These are phyloP conservation scores for Peribatodes rhomboidaria DNA, from an alignment of 2,888 invertebrate genomes.

Conservation along the genomic window DNA sequence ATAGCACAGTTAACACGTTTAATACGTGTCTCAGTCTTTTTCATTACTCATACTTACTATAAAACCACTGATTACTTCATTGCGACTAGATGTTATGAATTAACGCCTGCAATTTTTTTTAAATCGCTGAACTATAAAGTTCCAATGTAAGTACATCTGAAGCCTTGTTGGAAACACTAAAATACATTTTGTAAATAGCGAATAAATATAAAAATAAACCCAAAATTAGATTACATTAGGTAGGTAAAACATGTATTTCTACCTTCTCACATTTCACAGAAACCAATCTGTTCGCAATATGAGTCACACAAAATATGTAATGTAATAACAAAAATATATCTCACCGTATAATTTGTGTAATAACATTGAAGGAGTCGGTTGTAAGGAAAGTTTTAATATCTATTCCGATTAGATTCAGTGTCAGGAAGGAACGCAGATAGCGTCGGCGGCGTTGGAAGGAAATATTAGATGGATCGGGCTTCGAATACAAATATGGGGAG, in stretches of 20 bases:
- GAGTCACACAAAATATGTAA: conserved; percentile 39
- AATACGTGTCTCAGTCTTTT: too few species aligned
- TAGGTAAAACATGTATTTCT: not conserved
- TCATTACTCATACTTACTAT: too few species aligned
- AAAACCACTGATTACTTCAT: too few species aligned
- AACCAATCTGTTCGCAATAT: conserved; percentile 34
- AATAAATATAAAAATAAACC: too few species aligned
- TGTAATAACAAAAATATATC: conserved; percentile 43
- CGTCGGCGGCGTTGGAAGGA: conserved; percentile 81
- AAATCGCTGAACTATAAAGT: too few species aligned
- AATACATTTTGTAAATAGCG: too few species aligned
- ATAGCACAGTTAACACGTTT: too few species aligned
- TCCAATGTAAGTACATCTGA: too few species aligned
- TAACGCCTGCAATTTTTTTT: too few species aligned
- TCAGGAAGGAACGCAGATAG: conserved; percentile 85
- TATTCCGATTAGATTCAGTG: conserved; percentile 87
- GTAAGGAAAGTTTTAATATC: conserved; percentile 86
- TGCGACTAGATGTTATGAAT: too few species aligned
- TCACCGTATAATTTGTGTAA: conserved; percentile 55
- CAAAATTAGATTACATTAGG: not conserved
- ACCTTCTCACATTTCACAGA: not conserved
- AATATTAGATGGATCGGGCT: conserved; percentile 85
- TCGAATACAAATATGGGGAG: conserved; percentile 86
- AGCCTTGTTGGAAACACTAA: too few species aligned
- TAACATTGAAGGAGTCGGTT: conserved; percentile 68